A percentile compares a stretch with the other conserved stretches of the same genome.
Evolutionary conservation across 2,888 invertebrate species (phyloP).

Genomic region (Leptinotarsa tumamoca): DNA sequence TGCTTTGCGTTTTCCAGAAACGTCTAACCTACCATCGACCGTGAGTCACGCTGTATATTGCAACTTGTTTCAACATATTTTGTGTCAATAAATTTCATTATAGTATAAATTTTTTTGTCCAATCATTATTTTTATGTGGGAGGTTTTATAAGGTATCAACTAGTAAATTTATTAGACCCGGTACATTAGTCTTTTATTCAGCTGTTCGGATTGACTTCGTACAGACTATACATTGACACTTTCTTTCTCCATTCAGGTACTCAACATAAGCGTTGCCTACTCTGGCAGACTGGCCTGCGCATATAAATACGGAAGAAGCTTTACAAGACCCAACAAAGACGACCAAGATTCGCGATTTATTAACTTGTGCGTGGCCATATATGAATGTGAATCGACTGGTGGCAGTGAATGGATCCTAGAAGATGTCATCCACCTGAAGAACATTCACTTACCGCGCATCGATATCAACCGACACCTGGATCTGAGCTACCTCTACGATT

Average conservation of each 20-base stretch:
- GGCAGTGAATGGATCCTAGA: constrained; percentile 95
- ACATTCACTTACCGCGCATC: constrained; percentile 88
- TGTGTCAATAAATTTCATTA: no score
- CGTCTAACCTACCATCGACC: no score
- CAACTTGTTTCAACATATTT: no score
- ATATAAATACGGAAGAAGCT: constrained; percentile 92
- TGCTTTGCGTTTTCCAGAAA: no score
- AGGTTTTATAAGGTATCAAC: no score
- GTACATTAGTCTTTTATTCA: no score
- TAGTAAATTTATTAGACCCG: no score
- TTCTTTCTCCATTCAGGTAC: constrained; percentile 66
- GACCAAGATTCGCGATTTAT: constrained; percentile 87
- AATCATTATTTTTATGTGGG: no score
- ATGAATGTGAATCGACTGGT: constrained; percentile 99
- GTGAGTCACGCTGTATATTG: no score
- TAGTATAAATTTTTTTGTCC: no score
- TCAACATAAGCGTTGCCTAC: constrained; percentile 97
- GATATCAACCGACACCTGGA: constrained; percentile 85
- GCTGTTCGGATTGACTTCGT: no score
- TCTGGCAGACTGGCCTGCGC: constrained; percentile 98
- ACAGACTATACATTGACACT: no score
- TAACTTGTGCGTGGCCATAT: constrained; percentile 93
- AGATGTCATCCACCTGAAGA: constrained; percentile 93
- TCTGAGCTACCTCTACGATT: constrained; percentile 84
- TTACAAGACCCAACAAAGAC: constrained; percentile 82